Base-by-base conservation (phyloP, 2,888 invertebrate species). In the Cylindroiulus punctatus region DNA sequence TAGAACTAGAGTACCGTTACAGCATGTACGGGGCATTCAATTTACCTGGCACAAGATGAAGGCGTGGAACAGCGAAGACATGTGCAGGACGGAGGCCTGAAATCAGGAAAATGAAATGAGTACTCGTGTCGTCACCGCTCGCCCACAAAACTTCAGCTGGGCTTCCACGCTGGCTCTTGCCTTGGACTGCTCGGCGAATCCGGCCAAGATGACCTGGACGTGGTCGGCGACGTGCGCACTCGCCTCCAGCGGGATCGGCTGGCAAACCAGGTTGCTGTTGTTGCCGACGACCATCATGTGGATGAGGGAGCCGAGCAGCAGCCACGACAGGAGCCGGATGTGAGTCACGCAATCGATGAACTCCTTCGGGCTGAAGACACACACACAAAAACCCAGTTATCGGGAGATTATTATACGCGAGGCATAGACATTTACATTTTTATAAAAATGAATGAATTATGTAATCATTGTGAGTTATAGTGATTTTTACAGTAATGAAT, bases 171-270 rank as follows among this genome's bases (percentile, higher is more conserved):
- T 17, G 19, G 19, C 88, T 76, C 17, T 86, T 87, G 91, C 92
- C 92, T 97, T 98, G 0, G 95, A 95, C 90, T 98, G 97, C 90
- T 99, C 99, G 47, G 98, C 97, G 93, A 99, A 99, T 14, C 98
- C 98, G 0, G 97, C 95, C 93, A 99, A 94, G 89, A 99, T 98
- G 22, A 96, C 95, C 93, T 98, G 97, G 88, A 99, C 95, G 90
- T 98, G 98, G 92, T 99, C 99, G 81, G 98, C 98, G 90, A 99
- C 96, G 91, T 98, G 97, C 90, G 97, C 97, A 84, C 97, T 97
- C 84, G 97, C 97, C 91, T 99, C 98, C 90, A 98, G 95, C 5
- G 98, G 98, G 88, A 99, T 95, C 0, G 99, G 98, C 89, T 95
- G 95, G 36, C 86, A 86, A 89, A 88, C 87, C 65, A 88, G 87